phyloP scores from a whole-genome alignment of 2,888 invertebrate genomes.

The Mantis religiosa region DNA sequence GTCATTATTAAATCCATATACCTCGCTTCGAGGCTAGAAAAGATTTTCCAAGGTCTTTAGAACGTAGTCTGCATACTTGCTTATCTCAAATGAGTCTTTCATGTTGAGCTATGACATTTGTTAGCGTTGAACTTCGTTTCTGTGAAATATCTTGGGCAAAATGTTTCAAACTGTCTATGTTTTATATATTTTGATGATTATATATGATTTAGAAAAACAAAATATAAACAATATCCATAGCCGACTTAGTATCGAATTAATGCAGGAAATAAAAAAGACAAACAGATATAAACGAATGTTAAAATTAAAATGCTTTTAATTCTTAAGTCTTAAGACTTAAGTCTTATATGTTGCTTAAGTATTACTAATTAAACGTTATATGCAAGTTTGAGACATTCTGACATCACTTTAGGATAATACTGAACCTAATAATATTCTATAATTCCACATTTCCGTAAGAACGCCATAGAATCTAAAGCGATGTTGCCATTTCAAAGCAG shows the following conservation, averaged over 20 bases:
- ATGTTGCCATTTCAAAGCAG: not conserved
- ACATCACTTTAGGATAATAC: not conserved
- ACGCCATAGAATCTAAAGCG: not conserved
- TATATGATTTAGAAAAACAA: not conserved
- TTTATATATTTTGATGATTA: not conserved
- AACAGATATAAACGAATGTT: too few relatives aligned
- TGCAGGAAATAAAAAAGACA: too few relatives aligned
- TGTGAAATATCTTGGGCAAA: not conserved
- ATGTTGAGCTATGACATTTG: not conserved
- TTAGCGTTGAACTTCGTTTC: not conserved
- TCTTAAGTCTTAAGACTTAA: too few relatives aligned
- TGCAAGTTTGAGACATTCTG: not conserved
- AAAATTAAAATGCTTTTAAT: too few relatives aligned
- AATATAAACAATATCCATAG: not conserved
- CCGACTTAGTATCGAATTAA: not conserved
- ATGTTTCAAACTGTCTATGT: not conserved
- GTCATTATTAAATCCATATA: conserved; percentile 37
- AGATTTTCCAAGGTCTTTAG: conserved; percentile 46
- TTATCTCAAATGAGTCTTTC: not conserved
- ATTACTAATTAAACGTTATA: not conserved
- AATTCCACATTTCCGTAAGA: not conserved
- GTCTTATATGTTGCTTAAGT: too few relatives aligned
- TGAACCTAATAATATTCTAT: not conserved
- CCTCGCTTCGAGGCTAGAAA: conserved; percentile 43
- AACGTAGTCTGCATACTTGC: conserved; percentile 31